phyloP scores from a whole-genome alignment of 92 coral and sea anemone genomes.

The Bergia puertoricense region DNA sequence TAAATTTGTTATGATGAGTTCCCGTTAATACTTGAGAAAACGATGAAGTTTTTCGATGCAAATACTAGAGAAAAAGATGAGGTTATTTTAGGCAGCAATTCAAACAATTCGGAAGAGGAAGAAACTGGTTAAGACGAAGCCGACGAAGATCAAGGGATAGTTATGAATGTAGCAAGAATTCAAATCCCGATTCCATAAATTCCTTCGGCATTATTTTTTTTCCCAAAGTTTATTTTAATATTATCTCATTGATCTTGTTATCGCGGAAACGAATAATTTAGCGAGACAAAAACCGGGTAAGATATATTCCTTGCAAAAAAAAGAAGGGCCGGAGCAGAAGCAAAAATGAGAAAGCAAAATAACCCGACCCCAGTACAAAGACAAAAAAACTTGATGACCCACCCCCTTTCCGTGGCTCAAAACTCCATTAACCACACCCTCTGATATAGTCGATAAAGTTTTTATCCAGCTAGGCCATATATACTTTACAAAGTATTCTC shows the following conservation, averaged over 20 bases:
- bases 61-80: conserved; percentile 12
- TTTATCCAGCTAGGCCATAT: too few relatives aligned
- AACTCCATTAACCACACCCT: too few relatives aligned
- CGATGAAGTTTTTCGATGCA: conserved; percentile 11
- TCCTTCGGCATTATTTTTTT: conserved; percentile 13
- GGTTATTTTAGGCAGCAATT: background rate
- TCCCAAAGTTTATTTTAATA: conserved; percentile 8
- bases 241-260: conserved; percentile 12
- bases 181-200: conserved; percentile 3
- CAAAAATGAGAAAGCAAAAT: too few relatives aligned
- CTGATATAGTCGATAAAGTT: too few relatives aligned
- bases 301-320: conserved; percentile 9
- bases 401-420: too few relatives aligned
- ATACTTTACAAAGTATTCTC: too few relatives aligned
- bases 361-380: too few relatives aligned
- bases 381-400: too few relatives aligned
- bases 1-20: conserved; percentile 7
- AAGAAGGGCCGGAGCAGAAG: background rate
- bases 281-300: conserved; percentile 12
- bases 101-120: background rate
- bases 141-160: too few relatives aligned
- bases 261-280: conserved; percentile 7
- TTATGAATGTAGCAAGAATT: background rate
- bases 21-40: conserved; percentile 10
- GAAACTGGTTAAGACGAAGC: background rate